phyloP scores from a whole-genome alignment of 2,797 vertebrate genomes.

The Melanotaenia pygmaea region DNA sequence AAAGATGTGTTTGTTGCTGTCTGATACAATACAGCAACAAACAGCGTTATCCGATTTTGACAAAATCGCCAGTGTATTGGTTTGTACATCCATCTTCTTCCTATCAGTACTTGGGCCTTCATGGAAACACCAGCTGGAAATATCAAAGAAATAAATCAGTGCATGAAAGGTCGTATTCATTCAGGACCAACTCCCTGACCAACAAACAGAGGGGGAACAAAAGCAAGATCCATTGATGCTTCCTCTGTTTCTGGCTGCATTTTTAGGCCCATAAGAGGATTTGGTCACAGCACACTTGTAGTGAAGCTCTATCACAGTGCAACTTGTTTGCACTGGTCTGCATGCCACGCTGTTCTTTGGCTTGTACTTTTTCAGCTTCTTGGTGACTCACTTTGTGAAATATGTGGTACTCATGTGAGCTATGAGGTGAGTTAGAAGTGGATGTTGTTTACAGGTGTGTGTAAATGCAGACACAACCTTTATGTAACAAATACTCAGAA shows the following conservation, averaged over 20 bases:
- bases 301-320: conserved; percentile 27
- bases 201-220: conserved; percentile 33
- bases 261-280: conserved; percentile 63
- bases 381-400: too few species aligned
- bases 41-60: too few species aligned
- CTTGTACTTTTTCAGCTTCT: too few species aligned
- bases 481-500: not conserved
- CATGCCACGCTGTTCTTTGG: not conserved
- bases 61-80: too few species aligned
- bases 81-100: not conserved
- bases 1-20: too few species aligned
- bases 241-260: conserved; percentile 37
- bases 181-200: conserved; percentile 52
- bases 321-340: conserved; percentile 28
- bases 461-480: not conserved
- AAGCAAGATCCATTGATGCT: conserved; percentile 49
- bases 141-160: conserved; percentile 20
- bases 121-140: conserved; percentile 16
- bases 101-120: not conserved
- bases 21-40: too few species aligned
- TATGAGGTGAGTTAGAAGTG: too few species aligned
- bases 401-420: too few species aligned
- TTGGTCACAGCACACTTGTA: conserved; percentile 42
- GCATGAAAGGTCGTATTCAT: conserved; percentile 66
- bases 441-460: too few species aligned